phyloP scores from a whole-genome alignment of 2,797 vertebrate genomes.

The Micromesistius poutassou region DNA sequence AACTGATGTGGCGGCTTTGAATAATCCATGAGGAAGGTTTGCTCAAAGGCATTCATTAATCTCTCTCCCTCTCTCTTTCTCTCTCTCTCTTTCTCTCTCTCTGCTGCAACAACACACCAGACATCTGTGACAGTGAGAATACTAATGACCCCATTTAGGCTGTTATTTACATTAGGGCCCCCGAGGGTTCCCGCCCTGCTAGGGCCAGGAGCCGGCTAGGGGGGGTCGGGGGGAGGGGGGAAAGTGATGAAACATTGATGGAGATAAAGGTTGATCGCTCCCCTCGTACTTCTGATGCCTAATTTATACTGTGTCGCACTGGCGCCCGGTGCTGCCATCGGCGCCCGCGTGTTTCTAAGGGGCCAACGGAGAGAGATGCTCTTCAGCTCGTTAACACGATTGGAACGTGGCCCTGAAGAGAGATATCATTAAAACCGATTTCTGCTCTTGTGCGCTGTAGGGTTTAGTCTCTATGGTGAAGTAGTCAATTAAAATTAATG shows the following conservation, averaged over 20 bases:
- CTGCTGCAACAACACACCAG: conserved; percentile 9
- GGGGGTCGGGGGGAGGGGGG: not conserved
- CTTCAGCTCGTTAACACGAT: not conserved
- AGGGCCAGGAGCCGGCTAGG: not conserved
- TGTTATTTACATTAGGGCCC: not conserved
- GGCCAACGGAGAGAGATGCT: no score
- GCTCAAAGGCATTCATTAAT: conserved; percentile 47
- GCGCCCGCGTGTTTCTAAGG: not conserved
- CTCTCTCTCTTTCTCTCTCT: conserved; percentile 9
- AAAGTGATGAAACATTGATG: not conserved
- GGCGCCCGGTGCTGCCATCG: not conserved
- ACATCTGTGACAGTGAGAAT: not conserved
- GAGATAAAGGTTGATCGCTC: not conserved
- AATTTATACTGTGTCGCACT: not conserved
- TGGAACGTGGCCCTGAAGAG: not conserved
- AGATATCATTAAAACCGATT: not conserved
- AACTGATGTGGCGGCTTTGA: conserved; percentile 27
- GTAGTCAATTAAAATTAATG: not conserved
- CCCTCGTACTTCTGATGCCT: not conserved
- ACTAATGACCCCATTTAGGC: not conserved
- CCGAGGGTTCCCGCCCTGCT: not conserved
- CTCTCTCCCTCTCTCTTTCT: conserved; percentile 10
- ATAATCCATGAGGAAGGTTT: conserved; percentile 48
- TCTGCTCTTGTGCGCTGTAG: not conserved
- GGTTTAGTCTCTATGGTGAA: not conserved